A percentile compares a stretch with the other conserved stretches of the same genome.
phyloP scores from a whole-genome alignment of 2,113 vertebrate genomes.

The Ahaetulla prasina region DNA sequence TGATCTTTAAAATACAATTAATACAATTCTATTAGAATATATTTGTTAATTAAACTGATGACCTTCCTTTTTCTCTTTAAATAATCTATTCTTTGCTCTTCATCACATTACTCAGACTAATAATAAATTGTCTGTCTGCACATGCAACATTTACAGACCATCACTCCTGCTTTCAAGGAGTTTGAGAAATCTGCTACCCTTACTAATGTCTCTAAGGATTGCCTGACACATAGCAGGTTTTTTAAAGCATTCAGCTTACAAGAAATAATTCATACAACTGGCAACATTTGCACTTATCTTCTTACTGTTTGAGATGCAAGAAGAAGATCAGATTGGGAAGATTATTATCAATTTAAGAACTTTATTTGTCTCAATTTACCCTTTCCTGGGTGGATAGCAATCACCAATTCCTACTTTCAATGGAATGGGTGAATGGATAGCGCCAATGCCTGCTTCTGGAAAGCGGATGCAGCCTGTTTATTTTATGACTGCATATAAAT shows the following conservation, averaged over 20 bases:
- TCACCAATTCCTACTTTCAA: constrained; percentile 15
- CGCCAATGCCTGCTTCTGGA: neutral
- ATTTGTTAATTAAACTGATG: constrained; percentile 70
- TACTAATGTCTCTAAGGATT: constrained; percentile 71
- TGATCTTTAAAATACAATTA: constrained; percentile 44
- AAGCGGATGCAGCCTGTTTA: neutral
- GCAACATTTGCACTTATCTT: constrained; percentile 64
- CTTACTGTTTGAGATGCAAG: constrained; percentile 60
- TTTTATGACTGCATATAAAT: neutral
- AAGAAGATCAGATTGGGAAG: constrained; percentile 68
- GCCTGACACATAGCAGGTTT: constrained; percentile 69
- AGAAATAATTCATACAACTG: constrained; percentile 73
- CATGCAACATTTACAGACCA: constrained; percentile 78
- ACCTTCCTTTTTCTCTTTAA: constrained; percentile 76
- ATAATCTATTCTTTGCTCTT: constrained; percentile 78
- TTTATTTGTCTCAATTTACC: constrained; percentile 68
- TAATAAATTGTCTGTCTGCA: constrained; percentile 81
- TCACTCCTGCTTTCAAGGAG: constrained; percentile 70
- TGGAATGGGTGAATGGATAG: neutral
- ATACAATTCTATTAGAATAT: constrained; percentile 62
- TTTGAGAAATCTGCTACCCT: constrained; percentile 70
- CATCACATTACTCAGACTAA: constrained; percentile 80
- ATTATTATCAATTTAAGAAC: constrained; percentile 75
- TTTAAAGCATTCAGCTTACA: constrained; percentile 69
- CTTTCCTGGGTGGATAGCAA: constrained; percentile 42